These are phyloP conservation scores for Magallana ariakensis DNA, from an alignment of 1,140 invertebrate species.

Conservation along the genomic window DNA sequence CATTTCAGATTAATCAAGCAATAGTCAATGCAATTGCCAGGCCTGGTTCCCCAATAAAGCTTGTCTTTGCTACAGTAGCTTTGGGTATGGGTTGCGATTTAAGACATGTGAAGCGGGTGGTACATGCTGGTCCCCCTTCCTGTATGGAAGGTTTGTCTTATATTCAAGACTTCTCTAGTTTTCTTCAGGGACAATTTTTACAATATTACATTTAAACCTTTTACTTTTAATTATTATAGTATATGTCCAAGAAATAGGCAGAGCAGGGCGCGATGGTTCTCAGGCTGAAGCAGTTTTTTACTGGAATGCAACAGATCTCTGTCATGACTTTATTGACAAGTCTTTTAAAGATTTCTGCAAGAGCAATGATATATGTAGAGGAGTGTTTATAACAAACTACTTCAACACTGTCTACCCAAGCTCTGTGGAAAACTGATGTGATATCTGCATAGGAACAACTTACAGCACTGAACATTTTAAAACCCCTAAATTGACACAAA, in stretches of 20 bases:
- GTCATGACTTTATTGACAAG: not conserved
- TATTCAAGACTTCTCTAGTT: not conserved
- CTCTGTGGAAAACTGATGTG: not conserved
- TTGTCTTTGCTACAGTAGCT: conserved; percentile 37
- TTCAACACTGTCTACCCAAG: not conserved
- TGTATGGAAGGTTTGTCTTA: not conserved
- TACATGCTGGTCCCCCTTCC: conserved; percentile 30
- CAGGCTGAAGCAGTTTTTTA: not conserved
- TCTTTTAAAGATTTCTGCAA: not conserved
- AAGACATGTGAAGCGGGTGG: conserved; percentile 4
- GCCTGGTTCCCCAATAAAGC: not conserved
- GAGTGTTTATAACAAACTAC: not conserved
- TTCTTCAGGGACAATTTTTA: not conserved
- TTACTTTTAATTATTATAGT: not conserved
- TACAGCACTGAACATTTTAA: not conserved
- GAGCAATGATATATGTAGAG: not conserved
- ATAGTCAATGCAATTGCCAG: not conserved
- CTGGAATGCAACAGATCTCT: conserved; percentile 10
- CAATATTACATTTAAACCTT: not conserved
- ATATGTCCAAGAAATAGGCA: conserved; percentile 37
- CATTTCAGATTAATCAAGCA: not conserved
- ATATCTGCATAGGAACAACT: not conserved
- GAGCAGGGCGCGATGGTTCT: conserved; percentile 11
- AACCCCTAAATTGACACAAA: not conserved
- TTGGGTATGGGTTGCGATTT: conserved; percentile 34